These are phyloP conservation scores for Polyergus mexicanus DNA, from an alignment of 1,140 invertebrate species.

Conservation along the genomic window DNA sequence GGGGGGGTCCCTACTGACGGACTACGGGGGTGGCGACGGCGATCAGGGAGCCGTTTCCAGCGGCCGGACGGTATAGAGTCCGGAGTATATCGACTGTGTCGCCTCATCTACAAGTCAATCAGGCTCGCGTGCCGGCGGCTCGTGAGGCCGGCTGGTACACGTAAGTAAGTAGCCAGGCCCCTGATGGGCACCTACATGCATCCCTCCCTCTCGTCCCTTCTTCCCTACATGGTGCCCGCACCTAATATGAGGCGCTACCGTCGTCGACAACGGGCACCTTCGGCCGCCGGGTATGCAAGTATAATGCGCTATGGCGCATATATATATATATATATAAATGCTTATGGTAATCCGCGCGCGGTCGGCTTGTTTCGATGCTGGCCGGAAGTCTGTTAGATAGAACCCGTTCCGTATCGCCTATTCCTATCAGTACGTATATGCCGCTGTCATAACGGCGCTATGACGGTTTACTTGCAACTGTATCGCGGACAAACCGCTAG, in stretches of 20 bases:
- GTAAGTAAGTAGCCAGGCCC: slow-evolving; percentile 73
- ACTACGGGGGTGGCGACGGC: slow-evolving; percentile 15
- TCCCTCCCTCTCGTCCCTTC: background rate
- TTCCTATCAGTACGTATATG: slow-evolving; percentile 79
- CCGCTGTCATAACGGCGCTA: slow-evolving; percentile 21
- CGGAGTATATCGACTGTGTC: slow-evolving; percentile 84
- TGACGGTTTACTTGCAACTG: slow-evolving; percentile 19
- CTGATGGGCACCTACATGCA: slow-evolving; percentile 67
- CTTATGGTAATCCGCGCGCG: slow-evolving; percentile 84
- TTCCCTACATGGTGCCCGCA: background rate
- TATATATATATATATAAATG: slow-evolving; percentile 86
- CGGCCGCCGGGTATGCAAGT: slow-evolving; percentile 82
- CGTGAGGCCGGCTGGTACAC: slow-evolving; percentile 78
- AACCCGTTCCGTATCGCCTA: slow-evolving; percentile 71
- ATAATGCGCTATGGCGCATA: slow-evolving; percentile 81
- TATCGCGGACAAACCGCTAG: background rate
- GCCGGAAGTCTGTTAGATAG: slow-evolving; percentile 79
- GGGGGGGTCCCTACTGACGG: slow-evolving; percentile 17
- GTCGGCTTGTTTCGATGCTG: slow-evolving; percentile 80
- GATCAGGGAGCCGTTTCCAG: slow-evolving; percentile 45
- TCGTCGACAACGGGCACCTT: slow-evolving; percentile 73
- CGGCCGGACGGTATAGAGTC: slow-evolving; percentile 67
- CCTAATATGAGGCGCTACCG: slow-evolving; percentile 67
- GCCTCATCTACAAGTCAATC: slow-evolving; percentile 87
- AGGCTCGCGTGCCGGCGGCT: slow-evolving; percentile 84